Conservation (phyloP, 2,888 invertebrate genomes). For the Drosophila limbata region DNA sequence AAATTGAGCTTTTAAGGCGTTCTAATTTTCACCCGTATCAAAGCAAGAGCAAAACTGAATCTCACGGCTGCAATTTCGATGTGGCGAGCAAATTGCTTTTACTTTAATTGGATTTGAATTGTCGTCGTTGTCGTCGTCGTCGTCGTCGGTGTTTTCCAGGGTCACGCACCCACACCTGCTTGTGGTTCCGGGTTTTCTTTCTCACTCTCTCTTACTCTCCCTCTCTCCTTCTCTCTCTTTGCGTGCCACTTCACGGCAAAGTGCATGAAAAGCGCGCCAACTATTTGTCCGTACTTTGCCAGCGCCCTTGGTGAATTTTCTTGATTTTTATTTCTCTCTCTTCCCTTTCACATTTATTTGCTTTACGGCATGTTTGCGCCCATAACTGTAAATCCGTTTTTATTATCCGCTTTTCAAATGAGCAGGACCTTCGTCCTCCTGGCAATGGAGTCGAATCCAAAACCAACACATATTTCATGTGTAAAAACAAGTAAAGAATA, state of each 20-base stretch:
- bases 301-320: constrained; percentile 36
- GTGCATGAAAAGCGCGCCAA: constrained; percentile 19
- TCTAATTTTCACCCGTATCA: constrained; percentile 55
- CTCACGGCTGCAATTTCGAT: constrained; percentile 41
- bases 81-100: constrained; percentile 69
- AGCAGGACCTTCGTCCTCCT: constrained; percentile 17
- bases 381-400: constrained; percentile 79
- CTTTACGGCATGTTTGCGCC: constrained; percentile 75
- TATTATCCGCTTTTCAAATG: constrained; percentile 70
- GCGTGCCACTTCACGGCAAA: constrained; percentile 4
- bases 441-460: constrained; percentile 18
- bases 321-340: constrained; percentile 42
- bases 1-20: constrained; percentile 56
- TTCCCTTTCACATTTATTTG: constrained; percentile 59
- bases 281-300: constrained; percentile 47
- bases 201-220: background rate
- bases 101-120: constrained; percentile 74
- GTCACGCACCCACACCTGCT: constrained; percentile 45
- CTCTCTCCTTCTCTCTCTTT: background rate
- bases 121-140: constrained; percentile 52
- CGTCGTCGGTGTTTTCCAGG: constrained; percentile 31
- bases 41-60: constrained; percentile 31
- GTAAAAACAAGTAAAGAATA: background rate
- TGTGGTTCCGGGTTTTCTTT: background rate
- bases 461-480: constrained; percentile 36